Evolutionary conservation across 2,888 invertebrate species (phyloP).

Genomic region (Saturnia pavonia): DNA sequence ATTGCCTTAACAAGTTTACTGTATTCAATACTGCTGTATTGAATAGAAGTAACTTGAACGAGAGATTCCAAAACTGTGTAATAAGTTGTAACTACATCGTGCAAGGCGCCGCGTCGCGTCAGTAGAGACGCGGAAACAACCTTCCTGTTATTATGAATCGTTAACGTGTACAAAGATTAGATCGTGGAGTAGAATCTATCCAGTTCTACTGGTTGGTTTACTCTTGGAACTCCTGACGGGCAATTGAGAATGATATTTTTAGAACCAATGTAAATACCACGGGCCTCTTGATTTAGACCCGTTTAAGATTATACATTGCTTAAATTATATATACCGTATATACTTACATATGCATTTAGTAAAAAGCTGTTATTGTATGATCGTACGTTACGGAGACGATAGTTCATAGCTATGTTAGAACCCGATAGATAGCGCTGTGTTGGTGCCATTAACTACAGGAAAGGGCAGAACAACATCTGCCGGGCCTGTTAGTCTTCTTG

Average conservation of each 20-base stretch:
- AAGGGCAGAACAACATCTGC: no score
- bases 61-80: neutral
- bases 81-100: neutral
- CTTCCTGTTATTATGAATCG: conserved; percentile 59
- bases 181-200: conserved; percentile 33
- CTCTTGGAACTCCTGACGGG: conserved; percentile 27
- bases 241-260: conserved; percentile 35
- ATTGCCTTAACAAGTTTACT: neutral
- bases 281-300: conserved; percentile 19
- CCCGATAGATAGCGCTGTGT: no score
- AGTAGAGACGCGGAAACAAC: conserved; percentile 52
- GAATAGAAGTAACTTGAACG: neutral
- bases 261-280: conserved; percentile 26
- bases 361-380: no score
- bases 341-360: no score
- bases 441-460: no score
- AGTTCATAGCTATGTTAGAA: no score
- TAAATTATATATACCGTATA: no score
- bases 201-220: conserved; percentile 34
- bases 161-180: conserved; percentile 52
- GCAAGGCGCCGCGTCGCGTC: conserved; percentile 14
- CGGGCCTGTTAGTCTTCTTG: no score
- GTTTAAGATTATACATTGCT: neutral
- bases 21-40: neutral
- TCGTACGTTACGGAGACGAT: no score